Conservation (phyloP, 2,113 vertebrate genomes). For the Nerophis lumbriciformis region DNA sequence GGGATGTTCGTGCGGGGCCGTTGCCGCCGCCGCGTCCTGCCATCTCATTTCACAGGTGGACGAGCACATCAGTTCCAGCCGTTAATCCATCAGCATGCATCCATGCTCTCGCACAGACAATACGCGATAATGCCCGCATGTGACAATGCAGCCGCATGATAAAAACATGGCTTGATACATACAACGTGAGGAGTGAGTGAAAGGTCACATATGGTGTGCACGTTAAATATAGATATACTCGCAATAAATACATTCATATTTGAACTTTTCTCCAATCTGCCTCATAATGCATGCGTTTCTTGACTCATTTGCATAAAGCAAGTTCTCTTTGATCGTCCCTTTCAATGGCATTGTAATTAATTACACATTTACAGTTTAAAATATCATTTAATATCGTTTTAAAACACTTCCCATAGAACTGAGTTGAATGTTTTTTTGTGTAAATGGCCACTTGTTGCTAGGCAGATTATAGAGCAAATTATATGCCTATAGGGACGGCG, state of each 20-base stretch:
- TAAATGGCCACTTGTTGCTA: too few species aligned
- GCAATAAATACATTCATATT: not conserved
- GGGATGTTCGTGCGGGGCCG: conserved; percentile 29
- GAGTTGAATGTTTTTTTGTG: too few species aligned
- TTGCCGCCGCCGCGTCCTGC: conserved; percentile 17
- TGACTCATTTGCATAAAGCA: too few species aligned
- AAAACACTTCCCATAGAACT: too few species aligned
- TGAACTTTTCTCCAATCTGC: not conserved
- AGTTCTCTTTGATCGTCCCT: too few species aligned
- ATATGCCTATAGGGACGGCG: too few species aligned
- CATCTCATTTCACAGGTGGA: conserved; percentile 74
- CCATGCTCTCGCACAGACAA: conserved; percentile 21
- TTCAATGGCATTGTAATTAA: too few species aligned
- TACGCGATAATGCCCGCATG: conserved; percentile 7
- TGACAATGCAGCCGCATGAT: not conserved
- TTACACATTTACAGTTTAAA: too few species aligned
- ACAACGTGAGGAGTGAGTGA: not conserved
- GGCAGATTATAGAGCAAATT: too few species aligned
- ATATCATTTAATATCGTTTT: too few species aligned
- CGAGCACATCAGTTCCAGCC: conserved; percentile 62
- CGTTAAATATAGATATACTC: not conserved
- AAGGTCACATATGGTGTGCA: not conserved
- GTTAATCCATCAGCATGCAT: conserved; percentile 59
- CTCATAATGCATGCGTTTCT: too few species aligned
- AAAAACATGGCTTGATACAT: conserved; percentile 13